Evolutionary conservation across 1,140 invertebrate species (phyloP).

Genomic region (Penaeus indicus): DNA sequence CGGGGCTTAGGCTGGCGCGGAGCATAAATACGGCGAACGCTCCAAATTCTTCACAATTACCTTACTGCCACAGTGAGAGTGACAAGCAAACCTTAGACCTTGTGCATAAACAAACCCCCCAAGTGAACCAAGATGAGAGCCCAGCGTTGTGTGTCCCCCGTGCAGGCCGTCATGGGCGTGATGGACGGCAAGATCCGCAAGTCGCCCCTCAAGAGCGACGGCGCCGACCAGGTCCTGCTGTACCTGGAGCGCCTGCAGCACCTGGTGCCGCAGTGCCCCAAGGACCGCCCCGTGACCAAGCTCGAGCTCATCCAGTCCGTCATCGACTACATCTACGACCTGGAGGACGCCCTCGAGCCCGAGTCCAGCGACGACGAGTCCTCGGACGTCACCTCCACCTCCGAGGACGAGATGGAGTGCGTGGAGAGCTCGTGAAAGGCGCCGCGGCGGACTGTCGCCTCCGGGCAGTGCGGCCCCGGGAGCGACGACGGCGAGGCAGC

Average conservation of each 20-base stretch:
- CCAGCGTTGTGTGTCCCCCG: slow-evolving; percentile 51
- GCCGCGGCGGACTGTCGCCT: slow-evolving; percentile 34
- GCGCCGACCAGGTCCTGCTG: slow-evolving; percentile 43
- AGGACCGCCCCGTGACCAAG: slow-evolving; percentile 78
- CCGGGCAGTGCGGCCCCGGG: background rate
- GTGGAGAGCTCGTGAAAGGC: slow-evolving; percentile 54
- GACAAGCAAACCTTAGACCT: too few relatives aligned
- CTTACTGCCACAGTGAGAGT: too few relatives aligned
- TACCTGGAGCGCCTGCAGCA: slow-evolving; percentile 74
- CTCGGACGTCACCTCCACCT: slow-evolving; percentile 16
- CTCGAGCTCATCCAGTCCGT: slow-evolving; percentile 95
- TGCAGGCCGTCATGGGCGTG: slow-evolving; percentile 55
- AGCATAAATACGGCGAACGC: too few relatives aligned
- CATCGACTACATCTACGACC: slow-evolving; percentile 97
- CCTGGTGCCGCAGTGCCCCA: slow-evolving; percentile 76
- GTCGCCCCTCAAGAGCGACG: slow-evolving; percentile 44
- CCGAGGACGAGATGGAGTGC: slow-evolving; percentile 59
- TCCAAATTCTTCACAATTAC: too few relatives aligned
- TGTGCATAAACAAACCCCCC: background rate
- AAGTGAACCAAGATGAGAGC: slow-evolving; percentile 56
- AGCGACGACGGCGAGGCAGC: slow-evolving; percentile 28
- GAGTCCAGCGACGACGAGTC: slow-evolving; percentile 42
- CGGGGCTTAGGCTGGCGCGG: too few relatives aligned
- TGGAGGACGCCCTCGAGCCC: slow-evolving; percentile 82
- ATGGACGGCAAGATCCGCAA: slow-evolving; percentile 58